Evolutionary conservation across 2,888 invertebrate genomes (phyloP).

Genomic region (Synanthedon tipuliformis): DNA sequence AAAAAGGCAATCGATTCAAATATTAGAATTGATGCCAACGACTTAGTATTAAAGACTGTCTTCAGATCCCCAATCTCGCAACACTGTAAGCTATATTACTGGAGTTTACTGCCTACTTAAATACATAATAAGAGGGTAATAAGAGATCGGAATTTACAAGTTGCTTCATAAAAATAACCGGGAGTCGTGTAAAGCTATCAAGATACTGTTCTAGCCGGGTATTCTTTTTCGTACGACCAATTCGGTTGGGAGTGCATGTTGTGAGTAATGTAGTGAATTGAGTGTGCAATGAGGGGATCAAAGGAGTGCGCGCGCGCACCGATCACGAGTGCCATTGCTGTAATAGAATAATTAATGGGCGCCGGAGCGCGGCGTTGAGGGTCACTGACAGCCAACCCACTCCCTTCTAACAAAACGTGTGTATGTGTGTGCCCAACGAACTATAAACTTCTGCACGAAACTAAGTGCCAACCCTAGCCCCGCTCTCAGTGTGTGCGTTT

Average conservation of each 20-base stretch:
- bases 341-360: slow-evolving; percentile 65
- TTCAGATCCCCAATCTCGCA: neutral
- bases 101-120: neutral
- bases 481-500: neutral
- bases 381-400: slow-evolving; percentile 50
- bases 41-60: neutral
- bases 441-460: neutral
- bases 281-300: slow-evolving; percentile 33
- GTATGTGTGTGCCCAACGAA: slow-evolving; percentile 4
- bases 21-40: neutral
- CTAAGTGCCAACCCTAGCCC: neutral
- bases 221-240: neutral
- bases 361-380: slow-evolving; percentile 27
- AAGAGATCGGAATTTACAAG: slow-evolving; percentile 24
- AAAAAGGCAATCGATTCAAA: no score
- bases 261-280: slow-evolving; percentile 14
- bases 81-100: neutral
- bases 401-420: slow-evolving; percentile 10
- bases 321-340: slow-evolving; percentile 47
- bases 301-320: slow-evolving; percentile 41
- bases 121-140: slow-evolving; percentile 12
- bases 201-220: neutral
- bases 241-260: neutral
- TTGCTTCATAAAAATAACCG: slow-evolving; percentile 19
- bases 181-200: slow-evolving; percentile 3